These are phyloP conservation scores for Tetrao urogallus DNA, from an alignment of 2,113 vertebrate genomes.

Conservation along the genomic window DNA sequence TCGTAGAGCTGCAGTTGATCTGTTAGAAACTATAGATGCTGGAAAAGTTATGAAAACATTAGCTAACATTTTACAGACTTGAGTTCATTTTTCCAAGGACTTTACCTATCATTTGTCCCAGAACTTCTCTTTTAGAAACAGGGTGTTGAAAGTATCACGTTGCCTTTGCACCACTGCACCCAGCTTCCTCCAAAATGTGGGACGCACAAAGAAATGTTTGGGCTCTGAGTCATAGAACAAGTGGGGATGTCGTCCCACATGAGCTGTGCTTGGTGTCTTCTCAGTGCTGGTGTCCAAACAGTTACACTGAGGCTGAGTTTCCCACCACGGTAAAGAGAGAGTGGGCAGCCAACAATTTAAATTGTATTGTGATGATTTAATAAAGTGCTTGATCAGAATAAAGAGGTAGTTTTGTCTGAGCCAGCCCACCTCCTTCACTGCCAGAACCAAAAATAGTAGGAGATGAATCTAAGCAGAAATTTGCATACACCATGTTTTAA, in stretches of 20 bases:
- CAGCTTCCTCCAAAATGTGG: neutral
- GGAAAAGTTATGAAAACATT: slow-evolving; percentile 64
- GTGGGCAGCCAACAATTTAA: neutral
- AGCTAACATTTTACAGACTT: slow-evolving; percentile 56
- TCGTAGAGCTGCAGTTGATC: neutral
- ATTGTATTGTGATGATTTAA: neutral
- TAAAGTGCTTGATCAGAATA: neutral
- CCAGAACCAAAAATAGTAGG: neutral
- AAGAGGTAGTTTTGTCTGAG: neutral
- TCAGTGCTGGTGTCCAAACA: rapidly evolving
- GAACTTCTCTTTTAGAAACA: slow-evolving; percentile 32
- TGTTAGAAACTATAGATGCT: slow-evolving; percentile 11
- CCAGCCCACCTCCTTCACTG: neutral
- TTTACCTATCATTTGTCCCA: slow-evolving; percentile 55
- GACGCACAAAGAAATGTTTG: neutral
- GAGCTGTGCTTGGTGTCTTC: neutral
- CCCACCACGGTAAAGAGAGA: neutral
- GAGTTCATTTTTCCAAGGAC: slow-evolving; percentile 56
- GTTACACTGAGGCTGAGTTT: neutral
- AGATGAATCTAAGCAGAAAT: neutral
- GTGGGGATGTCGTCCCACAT: rapidly evolving
- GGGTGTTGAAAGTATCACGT: slow-evolving; percentile 1
- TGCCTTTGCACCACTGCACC: neutral
- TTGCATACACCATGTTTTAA: neutral
- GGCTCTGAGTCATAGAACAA: neutral